Evolutionary conservation across 2,113 vertebrate genomes (phyloP).

Genomic region (Bothrops jararaca): DNA sequence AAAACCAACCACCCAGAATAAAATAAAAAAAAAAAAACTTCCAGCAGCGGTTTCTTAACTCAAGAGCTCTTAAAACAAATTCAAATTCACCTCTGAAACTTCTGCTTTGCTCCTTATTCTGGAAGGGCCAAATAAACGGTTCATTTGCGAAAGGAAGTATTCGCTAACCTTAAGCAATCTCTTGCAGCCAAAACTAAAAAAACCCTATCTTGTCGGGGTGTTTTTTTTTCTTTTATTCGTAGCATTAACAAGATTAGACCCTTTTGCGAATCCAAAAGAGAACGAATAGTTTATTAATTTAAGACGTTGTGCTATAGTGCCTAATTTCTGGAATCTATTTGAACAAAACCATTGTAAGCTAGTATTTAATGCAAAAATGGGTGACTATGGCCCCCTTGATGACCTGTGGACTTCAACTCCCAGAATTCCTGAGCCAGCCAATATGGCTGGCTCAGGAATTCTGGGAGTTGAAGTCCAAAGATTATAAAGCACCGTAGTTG

Average conservation of each 20-base stretch:
- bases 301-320: slow-evolving; percentile 25
- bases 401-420: neutral
- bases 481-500: neutral
- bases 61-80: slow-evolving; percentile 47
- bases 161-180: slow-evolving; percentile 43
- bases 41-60: slow-evolving; percentile 34
- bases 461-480: no score
- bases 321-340: slow-evolving; percentile 13
- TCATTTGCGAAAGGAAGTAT: slow-evolving; percentile 48
- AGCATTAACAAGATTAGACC: slow-evolving; percentile 44
- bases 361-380: neutral
- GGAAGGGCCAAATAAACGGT: slow-evolving; percentile 9
- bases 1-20: slow-evolving; percentile 62
- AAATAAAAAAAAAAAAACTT: slow-evolving; percentile 47
- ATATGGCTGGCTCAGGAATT: neutral
- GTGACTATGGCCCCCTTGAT: neutral
- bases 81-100: slow-evolving; percentile 40
- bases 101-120: neutral
- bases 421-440: neutral
- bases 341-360: neutral
- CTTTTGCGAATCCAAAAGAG: slow-evolving; percentile 35
- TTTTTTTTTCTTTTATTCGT: slow-evolving; percentile 27
- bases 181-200: slow-evolving; percentile 56
- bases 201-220: neutral
- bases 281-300: slow-evolving; percentile 36